A percentile compares a stretch with the other conserved stretches of the same genome.
phyloP scores from a whole-genome alignment of 2,113 vertebrate genomes.

The Hyla sarda region DNA sequence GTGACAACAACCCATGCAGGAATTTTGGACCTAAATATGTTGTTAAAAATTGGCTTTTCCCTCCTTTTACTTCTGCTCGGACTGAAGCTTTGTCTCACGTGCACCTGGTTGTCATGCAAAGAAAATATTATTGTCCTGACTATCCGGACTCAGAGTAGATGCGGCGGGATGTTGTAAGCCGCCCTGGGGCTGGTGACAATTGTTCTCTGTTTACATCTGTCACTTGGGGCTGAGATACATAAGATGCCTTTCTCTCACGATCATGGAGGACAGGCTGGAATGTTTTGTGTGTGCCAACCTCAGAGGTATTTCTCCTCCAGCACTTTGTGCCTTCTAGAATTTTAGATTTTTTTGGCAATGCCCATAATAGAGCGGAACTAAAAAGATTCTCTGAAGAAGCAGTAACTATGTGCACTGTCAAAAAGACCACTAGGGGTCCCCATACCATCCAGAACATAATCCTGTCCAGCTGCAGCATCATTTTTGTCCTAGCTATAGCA shows the following conservation, averaged over 20 bases:
- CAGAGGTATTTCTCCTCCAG: background rate
- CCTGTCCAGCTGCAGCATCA: no score
- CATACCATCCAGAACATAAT: no score
- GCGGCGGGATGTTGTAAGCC: background rate
- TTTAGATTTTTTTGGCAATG: background rate
- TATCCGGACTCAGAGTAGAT: background rate
- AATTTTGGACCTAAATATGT: background rate
- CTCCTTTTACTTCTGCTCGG: background rate
- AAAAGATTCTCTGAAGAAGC: background rate
- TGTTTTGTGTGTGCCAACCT: background rate
- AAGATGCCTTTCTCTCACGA: background rate
- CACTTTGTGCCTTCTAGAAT: background rate
- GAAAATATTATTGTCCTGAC: background rate
- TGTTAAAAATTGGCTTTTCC: background rate
- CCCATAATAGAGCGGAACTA: background rate
- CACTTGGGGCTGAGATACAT: background rate
- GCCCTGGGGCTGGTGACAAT: constrained; percentile 12
- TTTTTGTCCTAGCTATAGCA: no score
- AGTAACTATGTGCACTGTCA: no score
- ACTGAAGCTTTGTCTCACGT: background rate
- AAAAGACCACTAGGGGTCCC: no score
- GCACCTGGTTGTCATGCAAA: background rate
- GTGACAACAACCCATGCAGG: no score
- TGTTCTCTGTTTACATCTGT: constrained; percentile 7
- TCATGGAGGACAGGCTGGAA: background rate